Evolutionary conservation across 2,113 vertebrate genomes (phyloP), one percentile per base, ranked within the genome.

Genomic region (Argyrosomus japonicus): DNA sequence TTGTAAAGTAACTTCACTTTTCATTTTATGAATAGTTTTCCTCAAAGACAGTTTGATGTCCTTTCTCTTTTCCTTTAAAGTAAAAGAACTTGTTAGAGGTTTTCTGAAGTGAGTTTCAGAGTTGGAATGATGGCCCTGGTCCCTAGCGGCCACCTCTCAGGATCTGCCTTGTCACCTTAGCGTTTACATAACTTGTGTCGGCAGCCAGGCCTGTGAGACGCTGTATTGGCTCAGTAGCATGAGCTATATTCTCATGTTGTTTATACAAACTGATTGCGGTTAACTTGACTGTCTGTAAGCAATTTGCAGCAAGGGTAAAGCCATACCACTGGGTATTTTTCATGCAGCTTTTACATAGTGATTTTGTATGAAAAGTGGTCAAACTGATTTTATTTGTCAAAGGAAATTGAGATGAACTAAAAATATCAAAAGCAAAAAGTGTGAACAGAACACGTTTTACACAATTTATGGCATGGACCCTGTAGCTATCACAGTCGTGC

Each of bases 261-360:
- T 88, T 90, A 92, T 77, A 79, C 61, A 84, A 83, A 88, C 85
- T 90, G 90, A 93, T 92, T 91, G 82, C 81, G 23, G 88, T 86
- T 78, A 76, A 80, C 89, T 90, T 15, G 9, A 68, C 76, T 89
- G 82, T 83, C 90, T 91, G 89, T 74, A 85, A 89, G 87, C 89
- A 92, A 90, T 92, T 91, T 92, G 56, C 81, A 83, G 29, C 3
- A 7, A 54, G 77, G 81, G 40, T 79, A 80, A 79, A 83, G 61
- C 71, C 68, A 56, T 87, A 84, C 58, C 43, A 82, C 73, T 69
- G 32, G 6, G 11, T n/a, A 5, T 63, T 78, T 87, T 75, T 79
- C 60, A 63, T 82, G 57, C 63, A 61, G 43, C 61, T 79, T 78
- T 79, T 84, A 71, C 23, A 32, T 67, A 0, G 23, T n/a, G 29